Conservation (phyloP, 2,113 vertebrate species). For the Phaethon lepturus region DNA sequence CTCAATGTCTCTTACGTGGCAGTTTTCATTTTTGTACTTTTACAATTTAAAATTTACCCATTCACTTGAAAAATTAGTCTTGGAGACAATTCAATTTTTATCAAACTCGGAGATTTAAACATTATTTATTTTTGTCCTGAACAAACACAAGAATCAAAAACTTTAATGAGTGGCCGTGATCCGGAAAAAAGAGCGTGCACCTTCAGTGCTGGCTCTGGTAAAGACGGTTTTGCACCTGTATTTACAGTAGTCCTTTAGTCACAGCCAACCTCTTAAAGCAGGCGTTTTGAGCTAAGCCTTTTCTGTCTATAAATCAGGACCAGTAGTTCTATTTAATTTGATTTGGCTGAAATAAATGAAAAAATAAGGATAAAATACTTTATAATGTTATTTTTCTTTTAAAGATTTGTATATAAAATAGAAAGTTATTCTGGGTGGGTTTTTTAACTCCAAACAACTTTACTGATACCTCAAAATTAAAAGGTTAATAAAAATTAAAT, state of each 20-base stretch:
- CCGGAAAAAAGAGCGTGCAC: background rate
- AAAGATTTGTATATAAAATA: background rate
- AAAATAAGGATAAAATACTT: background rate
- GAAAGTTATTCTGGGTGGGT: background rate
- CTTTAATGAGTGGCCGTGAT: background rate
- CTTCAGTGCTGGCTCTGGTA: background rate
- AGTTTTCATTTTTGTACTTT: background rate
- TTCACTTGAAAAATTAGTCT: background rate
- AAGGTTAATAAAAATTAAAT: background rate
- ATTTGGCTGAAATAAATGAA: background rate
- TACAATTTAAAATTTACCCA: background rate
- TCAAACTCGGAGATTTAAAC: background rate
- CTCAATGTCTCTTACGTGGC: background rate
- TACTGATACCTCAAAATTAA: background rate
- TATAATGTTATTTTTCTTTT: background rate
- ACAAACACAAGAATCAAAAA: background rate
- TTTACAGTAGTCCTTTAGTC: background rate
- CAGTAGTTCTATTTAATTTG: background rate
- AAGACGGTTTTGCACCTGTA: background rate
- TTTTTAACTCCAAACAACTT: background rate
- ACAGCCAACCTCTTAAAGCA: background rate
- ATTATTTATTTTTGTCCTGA: background rate
- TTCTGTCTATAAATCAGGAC: background rate
- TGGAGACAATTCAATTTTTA: background rate
- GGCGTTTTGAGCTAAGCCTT: background rate